Conservation (phyloP, 1,140 invertebrate species). For the Agraylea sexmaculata region DNA sequence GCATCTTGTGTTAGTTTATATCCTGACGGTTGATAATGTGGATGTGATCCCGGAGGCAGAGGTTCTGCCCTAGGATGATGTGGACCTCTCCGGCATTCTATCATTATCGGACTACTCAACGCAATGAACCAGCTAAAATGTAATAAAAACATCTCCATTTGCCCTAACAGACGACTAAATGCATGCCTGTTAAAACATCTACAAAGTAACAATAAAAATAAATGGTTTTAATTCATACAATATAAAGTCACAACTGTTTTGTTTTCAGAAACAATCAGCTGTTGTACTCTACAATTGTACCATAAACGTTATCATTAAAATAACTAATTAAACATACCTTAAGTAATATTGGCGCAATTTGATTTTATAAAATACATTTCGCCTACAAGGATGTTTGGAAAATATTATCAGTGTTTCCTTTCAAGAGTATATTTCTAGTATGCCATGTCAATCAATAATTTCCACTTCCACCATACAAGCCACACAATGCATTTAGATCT, state of each 20-base stretch:
- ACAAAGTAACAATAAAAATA: not conserved
- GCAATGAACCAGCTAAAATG: slow-evolving; percentile 32
- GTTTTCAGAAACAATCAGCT: too few relatives aligned
- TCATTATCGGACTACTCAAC: slow-evolving; percentile 3
- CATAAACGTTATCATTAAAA: too few relatives aligned
- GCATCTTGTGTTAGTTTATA: slow-evolving; percentile 52
- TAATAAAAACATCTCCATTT: slow-evolving; percentile 24
- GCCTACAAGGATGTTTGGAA: too few relatives aligned
- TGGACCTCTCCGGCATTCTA: slow-evolving; percentile 45
- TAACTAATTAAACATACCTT: too few relatives aligned
- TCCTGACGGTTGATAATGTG: slow-evolving; percentile 42
- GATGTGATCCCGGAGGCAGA: slow-evolving; percentile 40
- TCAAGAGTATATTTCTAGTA: too few relatives aligned
- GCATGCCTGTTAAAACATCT: not conserved
- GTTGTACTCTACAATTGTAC: too few relatives aligned
- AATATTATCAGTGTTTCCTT: too few relatives aligned
- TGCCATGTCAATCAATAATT: too few relatives aligned
- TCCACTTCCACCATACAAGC: too few relatives aligned
- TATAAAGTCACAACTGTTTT: not conserved
- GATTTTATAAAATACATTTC: too few relatives aligned
- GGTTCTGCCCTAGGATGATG: slow-evolving; percentile 55
- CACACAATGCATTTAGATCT: too few relatives aligned
- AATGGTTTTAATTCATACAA: not conserved
- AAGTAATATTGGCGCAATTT: too few relatives aligned
- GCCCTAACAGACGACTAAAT: not conserved